These are phyloP conservation scores for Cantharis nigra DNA, from an alignment of 2,888 invertebrate genomes.

Conservation along the genomic window DNA sequence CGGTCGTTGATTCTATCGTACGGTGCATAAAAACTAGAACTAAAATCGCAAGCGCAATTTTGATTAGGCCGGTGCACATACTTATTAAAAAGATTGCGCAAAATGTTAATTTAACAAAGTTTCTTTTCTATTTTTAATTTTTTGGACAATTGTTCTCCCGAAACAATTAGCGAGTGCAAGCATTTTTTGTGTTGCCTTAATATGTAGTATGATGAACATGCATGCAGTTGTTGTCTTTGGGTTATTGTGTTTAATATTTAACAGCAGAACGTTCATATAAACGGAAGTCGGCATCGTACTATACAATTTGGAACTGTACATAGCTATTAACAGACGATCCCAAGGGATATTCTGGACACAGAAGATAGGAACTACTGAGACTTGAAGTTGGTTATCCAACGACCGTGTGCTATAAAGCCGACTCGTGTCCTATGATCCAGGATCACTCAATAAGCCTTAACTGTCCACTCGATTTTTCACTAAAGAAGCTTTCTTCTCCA, in stretches of 20 bases:
- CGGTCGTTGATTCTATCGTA: slow-evolving; percentile 27
- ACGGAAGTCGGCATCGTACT: not conserved
- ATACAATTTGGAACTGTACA: not conserved
- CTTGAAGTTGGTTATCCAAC: slow-evolving; percentile 24
- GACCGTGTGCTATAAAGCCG: slow-evolving; percentile 37
- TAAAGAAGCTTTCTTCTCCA: not conserved
- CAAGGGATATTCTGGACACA: slow-evolving; percentile 36
- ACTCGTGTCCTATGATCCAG: slow-evolving; percentile 7
- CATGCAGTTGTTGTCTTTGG: not conserved
- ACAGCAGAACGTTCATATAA: not conserved
- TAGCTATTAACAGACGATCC: slow-evolving; percentile 19
- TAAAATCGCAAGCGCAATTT: slow-evolving; percentile 14
- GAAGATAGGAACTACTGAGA: slow-evolving; percentile 38
- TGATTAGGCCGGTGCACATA: slow-evolving; percentile 27
- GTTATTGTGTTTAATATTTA: not conserved
- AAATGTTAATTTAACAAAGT: slow-evolving; percentile 4
- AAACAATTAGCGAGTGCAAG: not conserved
- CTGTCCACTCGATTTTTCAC: not conserved
- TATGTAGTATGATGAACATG: not conserved
- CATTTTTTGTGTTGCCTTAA: not conserved
- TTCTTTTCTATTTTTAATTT: slow-evolving; percentile 1
- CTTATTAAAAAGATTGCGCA: slow-evolving; percentile 24
- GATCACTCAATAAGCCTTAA: slow-evolving; percentile 9
- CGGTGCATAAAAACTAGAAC: slow-evolving; percentile 18
- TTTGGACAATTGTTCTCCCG: not conserved